Evolutionary conservation across 2,888 invertebrate species (phyloP).

Genomic region (Microplitis deprimator): DNA sequence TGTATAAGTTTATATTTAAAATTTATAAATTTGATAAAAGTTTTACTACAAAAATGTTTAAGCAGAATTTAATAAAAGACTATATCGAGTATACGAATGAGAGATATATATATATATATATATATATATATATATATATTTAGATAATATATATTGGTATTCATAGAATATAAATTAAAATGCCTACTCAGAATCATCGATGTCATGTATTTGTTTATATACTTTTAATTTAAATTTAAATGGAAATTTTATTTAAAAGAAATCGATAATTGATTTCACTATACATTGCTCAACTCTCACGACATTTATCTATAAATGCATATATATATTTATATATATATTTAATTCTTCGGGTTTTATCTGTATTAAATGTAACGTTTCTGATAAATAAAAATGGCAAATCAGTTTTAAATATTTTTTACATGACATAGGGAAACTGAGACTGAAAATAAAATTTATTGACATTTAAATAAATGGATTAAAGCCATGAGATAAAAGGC

Average conservation of each 20-base stretch:
- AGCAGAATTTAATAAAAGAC: too few relatives aligned
- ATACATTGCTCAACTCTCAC: too few relatives aligned
- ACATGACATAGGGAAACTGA: conserved; percentile 12
- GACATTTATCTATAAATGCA: too few relatives aligned
- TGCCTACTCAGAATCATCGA: background rate
- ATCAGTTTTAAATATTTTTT: conserved; percentile 2
- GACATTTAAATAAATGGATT: background rate
- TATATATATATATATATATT: too few relatives aligned
- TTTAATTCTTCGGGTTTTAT: background rate
- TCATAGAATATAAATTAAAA: too few relatives aligned
- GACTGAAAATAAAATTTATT: background rate
- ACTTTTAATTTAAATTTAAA: background rate
- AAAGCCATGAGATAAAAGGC: conserved; percentile 2
- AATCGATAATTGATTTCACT: background rate
- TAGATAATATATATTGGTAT: too few relatives aligned
- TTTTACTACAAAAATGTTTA: too few relatives aligned
- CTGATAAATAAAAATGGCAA: background rate
- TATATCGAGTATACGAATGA: too few relatives aligned
- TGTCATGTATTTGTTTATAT: background rate
- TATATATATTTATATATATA: too few relatives aligned
- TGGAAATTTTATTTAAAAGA: background rate
- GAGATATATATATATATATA: too few relatives aligned
- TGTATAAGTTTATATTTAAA: too few relatives aligned
- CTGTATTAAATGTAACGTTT: background rate
- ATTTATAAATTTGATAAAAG: too few relatives aligned